Conservation (phyloP, 2,888 invertebrate genomes). For the Dendrolimus houi region DNA sequence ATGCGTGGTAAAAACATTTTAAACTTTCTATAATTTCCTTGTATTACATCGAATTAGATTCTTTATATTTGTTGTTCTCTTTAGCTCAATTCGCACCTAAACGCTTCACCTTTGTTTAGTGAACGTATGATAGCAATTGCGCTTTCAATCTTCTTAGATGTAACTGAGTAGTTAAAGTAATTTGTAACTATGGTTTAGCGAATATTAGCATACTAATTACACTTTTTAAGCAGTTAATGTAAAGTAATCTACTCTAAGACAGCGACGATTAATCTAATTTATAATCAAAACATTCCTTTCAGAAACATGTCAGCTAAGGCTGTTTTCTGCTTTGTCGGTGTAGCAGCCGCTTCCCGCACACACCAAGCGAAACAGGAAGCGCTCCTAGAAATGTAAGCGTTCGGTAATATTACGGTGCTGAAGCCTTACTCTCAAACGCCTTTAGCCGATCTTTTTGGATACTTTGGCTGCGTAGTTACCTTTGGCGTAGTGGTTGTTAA, state of each 20-base stretch:
- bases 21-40: neutral
- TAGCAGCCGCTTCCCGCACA: too few species aligned
- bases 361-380: too few species aligned
- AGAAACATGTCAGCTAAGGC: too few species aligned
- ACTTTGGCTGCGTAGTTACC: too few species aligned
- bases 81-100: constrained; percentile 1
- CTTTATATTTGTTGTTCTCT: neutral
- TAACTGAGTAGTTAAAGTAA: constrained; percentile 10
- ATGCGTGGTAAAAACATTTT: neutral
- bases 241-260: neutral
- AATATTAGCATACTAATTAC: neutral
- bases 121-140: constrained; percentile 26
- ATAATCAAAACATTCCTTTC: too few species aligned
- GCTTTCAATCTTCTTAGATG: constrained; percentile 67
- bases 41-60: neutral
- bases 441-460: too few species aligned
- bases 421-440: too few species aligned
- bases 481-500: too few species aligned
- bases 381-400: too few species aligned
- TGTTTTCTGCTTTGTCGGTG: too few species aligned
- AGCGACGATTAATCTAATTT: neutral
- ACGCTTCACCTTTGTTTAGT: constrained; percentile 23
- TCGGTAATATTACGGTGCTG: too few species aligned
- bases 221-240: neutral
- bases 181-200: neutral